Evolutionary conservation across 2,888 invertebrate genomes (phyloP), one percentile per base, ranked within the genome.

Genomic region (Cenopis cana): DNA sequence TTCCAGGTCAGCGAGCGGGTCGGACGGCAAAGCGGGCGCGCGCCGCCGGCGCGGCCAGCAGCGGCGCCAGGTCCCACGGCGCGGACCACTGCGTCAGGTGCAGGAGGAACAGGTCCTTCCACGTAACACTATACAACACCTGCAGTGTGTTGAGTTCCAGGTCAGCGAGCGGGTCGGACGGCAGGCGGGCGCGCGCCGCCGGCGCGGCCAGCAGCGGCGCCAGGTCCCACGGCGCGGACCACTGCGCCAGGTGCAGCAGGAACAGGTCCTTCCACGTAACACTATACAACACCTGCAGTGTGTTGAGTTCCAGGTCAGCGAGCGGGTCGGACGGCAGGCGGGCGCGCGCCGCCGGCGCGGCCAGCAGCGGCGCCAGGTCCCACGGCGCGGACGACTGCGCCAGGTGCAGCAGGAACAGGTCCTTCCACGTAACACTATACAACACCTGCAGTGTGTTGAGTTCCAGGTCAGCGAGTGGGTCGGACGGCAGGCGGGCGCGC

Each of bases 51-150:
- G 10, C 95, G 86, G 97, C 93, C 14, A 95, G 65, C 98, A n/a
- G 92, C 0, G 96, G 95, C 0, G 96, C 96, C n/a, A 98, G 93
- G 86, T 98, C 98, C 94, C 98, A 96, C 0, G 98, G 97, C 24
- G 97, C 96, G 0, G 98, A 98, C 98, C 98, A 98, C 85, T 98
- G 98, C 0, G 98, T 98, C 74, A 98, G 91, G 86, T 98, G 98
- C 1, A 98, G 93, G 2, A 98, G 94, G 85, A 98, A 98, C 66
- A 98, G 91, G 83, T 98, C 98, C 83, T 98, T 98, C 98, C 98
- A 98, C 0, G 98, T 98, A 80, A 98, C 98, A 83, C 98, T 96
- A 11, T 18, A 50, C 24, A 56, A 8, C 82, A 96, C 96, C 94
- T 97, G 97, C 79, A 98, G 96, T 12, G 97, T 97, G 84, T 96